Conservation (phyloP, 64 coral and sea anemone genomes). For the Porites australiensis region DNA sequence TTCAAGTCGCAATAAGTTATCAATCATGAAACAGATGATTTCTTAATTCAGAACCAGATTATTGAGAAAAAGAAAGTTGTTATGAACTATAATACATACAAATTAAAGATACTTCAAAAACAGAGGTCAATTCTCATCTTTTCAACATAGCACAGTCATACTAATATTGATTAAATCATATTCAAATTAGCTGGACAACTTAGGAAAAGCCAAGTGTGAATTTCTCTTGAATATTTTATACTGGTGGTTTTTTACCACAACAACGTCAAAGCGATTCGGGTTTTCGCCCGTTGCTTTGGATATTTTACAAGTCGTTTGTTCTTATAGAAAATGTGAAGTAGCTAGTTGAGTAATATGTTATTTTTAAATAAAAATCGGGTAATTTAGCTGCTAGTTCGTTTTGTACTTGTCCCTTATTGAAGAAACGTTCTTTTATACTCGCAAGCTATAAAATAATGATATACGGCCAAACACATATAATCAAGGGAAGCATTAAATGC, state of each 20-base stretch:
- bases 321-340: background rate
- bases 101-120: background rate
- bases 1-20: no score
- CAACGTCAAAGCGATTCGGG: background rate
- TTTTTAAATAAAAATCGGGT: background rate
- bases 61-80: background rate
- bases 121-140: background rate
- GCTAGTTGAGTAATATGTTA: background rate
- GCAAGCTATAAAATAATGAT: constrained; percentile 19
- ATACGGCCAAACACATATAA: background rate
- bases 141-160: background rate
- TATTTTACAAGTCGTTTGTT: background rate
- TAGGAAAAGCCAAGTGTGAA: background rate
- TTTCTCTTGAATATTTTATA: constrained; percentile 12
- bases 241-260: background rate
- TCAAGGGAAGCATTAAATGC: background rate
- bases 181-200: background rate
- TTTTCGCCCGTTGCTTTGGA: background rate
- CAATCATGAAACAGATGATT: no score
- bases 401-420: background rate
- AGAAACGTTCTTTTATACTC: constrained; percentile 4
- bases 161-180: background rate
- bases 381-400: background rate
- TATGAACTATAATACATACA: background rate
- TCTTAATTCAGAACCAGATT: no score